Base-by-base conservation (phyloP, 2,113 vertebrate species). In the Lucifuga dentata region DNA sequence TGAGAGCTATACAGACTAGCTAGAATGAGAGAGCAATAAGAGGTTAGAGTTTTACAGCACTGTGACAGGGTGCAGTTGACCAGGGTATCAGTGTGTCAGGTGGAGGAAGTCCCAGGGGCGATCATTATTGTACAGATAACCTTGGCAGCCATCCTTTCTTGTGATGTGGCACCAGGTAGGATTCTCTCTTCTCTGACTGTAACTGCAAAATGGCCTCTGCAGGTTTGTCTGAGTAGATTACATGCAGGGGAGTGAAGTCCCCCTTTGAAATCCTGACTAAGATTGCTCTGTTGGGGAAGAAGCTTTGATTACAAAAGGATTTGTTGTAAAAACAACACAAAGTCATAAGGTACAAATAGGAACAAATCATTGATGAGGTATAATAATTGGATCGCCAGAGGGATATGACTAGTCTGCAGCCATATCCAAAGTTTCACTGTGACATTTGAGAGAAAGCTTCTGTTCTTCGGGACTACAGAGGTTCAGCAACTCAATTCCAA, bases 51-150 rank as follows among this genome's bases (percentile, higher is more conserved):
- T 33, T 61, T 45, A 60, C 43, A 29, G 33, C 39, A 51, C 35
- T 29, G 62, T 45, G 38, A 36, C 53, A 53, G 33, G 35, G 39
- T 36, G 50, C 43, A 65, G 75, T 64, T 67, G 72, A 70, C 67
- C 53, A 46, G 11, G 44, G 39, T 83, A 73, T 77, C 24, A 23
- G 43, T 24, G 46, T 76, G 45, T 60, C 58, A 68, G 68, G 71
- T 57, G 46, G 39, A 10, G 8, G n/a, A n/a, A 77, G 63, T 72
- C 78, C 69, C 63, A 55, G 20, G 21, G 38, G 65, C 0, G 33
- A 85, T 86, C 81, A 70, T 86, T 86, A 86, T 69, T 67, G 75
- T 73, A 61, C 57, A 67, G 83, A 87, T 88, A 85, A 87, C 81
- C 81, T 81, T 63, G 0, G 48, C 74, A 73, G 62, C 57, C 62